Evolutionary conservation across 2,888 invertebrate genomes (phyloP), one percentile per base, ranked within the genome.

Genomic region (Sceliomorpha sp.): DNA sequence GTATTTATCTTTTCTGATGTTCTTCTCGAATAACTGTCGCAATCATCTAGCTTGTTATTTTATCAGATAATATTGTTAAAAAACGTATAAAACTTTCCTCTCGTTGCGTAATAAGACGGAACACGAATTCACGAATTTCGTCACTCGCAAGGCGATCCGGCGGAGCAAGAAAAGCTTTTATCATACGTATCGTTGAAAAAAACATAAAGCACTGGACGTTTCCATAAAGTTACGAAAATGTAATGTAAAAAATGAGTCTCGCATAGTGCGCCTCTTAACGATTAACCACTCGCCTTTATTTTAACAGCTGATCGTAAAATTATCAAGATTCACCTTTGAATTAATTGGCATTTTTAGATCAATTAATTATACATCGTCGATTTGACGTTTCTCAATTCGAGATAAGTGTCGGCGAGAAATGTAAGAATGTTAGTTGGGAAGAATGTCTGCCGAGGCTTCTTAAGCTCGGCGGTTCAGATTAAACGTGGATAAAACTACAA

Each of bases 351-450:
- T 59, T 59, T 53, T 59, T 53, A 48, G 48, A 67, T 59, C 67
- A 59, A 59, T 67, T 60, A 67, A 68, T 68, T 68, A 62, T 68
- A 62, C 39, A 39, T 56, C 56, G 68, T 68, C 68, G 68, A 68
- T 34, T 50, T 20, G 55, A 48, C 51, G 48, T 67, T 68, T 50
- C 42, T 60, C 68, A 44, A 55, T 55, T 51, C 45, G 50, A 68
- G 55, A 68, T 68, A 62, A 68, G 60, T 55, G 31, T 55, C 44
- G 48, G 55, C 50, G 39, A 53, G 60, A 44, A 67, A 67, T 48
- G 44, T 48, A 60, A 60, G 67, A 67, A 67, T 67, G 59, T 48
- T 55, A 55, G 67, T 60, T 53, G 42, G 42, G 32, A 55, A 39
- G 60, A 67, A 67, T 67, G 53, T 34, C 9, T 47, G 34, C 9